Evolutionary conservation across 1,140 invertebrate genomes (phyloP).

Genomic region (Gryon sp.): DNA sequence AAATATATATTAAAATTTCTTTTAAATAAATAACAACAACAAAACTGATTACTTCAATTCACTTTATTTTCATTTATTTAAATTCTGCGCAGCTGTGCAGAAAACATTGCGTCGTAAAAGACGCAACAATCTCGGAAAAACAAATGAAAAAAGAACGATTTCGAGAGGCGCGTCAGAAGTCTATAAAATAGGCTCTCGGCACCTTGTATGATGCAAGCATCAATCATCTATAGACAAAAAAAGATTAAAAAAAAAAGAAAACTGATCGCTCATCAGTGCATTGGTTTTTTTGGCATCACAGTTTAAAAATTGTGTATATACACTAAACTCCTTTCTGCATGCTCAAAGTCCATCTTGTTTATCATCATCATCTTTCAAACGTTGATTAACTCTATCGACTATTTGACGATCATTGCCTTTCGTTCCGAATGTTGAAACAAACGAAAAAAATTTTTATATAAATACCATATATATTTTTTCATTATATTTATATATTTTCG

Average conservation of each 20-base stretch:
- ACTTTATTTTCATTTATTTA: too few species aligned
- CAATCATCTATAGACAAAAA: slow-evolving; percentile 47
- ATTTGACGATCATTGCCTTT: not conserved
- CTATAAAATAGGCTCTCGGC: slow-evolving; percentile 69
- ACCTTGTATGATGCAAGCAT: slow-evolving; percentile 51
- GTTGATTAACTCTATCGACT: too few species aligned
- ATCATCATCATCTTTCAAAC: not conserved
- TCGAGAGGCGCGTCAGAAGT: slow-evolving; percentile 66
- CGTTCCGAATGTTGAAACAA: too few species aligned
- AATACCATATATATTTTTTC: slow-evolving; percentile 8
- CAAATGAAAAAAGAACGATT: slow-evolving; percentile 24
- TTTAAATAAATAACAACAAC: too few species aligned
- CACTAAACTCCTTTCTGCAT: slow-evolving; percentile 4
- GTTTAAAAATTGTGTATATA: slow-evolving; percentile 70
- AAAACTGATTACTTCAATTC: too few species aligned
- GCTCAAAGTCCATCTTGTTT: slow-evolving; percentile 1
- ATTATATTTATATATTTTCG: slow-evolving; percentile 6
- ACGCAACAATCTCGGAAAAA: too few species aligned
- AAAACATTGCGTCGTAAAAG: slow-evolving; percentile 9
- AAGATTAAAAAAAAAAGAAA: slow-evolving; percentile 6
- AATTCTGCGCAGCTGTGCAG: slow-evolving; percentile 9
- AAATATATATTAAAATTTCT: too few species aligned
- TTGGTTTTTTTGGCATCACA: slow-evolving; percentile 76
- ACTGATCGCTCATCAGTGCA: slow-evolving; percentile 58
- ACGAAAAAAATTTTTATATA: slow-evolving; percentile 9